Percentiles rank a stretch among this genome's conserved stretches.
Conservation (phyloP, 2,797 vertebrate genomes). For the Pangasius larnaudii region DNA sequence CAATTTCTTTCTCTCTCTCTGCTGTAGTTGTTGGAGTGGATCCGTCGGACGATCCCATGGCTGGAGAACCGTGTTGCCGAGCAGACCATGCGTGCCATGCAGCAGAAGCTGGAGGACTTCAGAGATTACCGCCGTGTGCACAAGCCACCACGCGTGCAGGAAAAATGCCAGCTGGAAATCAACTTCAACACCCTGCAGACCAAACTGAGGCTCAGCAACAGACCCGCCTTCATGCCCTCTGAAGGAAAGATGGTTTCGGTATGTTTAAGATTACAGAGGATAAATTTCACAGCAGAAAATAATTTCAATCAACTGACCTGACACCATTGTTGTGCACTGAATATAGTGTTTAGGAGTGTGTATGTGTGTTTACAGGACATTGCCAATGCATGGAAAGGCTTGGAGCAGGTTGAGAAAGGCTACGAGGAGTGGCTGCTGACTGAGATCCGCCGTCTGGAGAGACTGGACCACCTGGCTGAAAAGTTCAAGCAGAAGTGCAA, state of each 20-base stretch:
- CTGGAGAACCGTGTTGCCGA: slow-evolving; percentile 87
- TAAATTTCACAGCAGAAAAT: background rate
- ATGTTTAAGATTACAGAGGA: slow-evolving; percentile 58
- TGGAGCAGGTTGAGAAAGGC: slow-evolving; percentile 89
- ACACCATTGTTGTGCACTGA: background rate
- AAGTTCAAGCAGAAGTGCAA: slow-evolving; percentile 91
- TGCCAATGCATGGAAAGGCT: slow-evolving; percentile 87
- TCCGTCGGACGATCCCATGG: slow-evolving; percentile 89
- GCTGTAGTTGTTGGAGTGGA: slow-evolving; percentile 87
- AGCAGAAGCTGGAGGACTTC: slow-evolving; percentile 91
- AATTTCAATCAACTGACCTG: background rate
- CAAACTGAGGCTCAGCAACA: slow-evolving; percentile 87
- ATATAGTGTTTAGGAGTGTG: background rate
- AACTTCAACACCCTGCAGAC: slow-evolving; percentile 86
- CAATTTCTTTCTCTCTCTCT: background rate
- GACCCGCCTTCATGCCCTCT: slow-evolving; percentile 91
- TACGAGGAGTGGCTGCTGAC: slow-evolving; percentile 92
- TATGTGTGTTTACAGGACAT: slow-evolving; percentile 78
- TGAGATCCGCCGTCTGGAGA: slow-evolving; percentile 88
- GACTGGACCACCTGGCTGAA: slow-evolving; percentile 89
- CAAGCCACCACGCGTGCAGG: slow-evolving; percentile 87
- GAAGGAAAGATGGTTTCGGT: slow-evolving; percentile 94
- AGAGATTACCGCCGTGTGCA: slow-evolving; percentile 89
- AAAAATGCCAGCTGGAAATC: slow-evolving; percentile 85
- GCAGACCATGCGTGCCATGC: slow-evolving; percentile 88